Evolutionary conservation across 1,140 invertebrate genomes (phyloP).

Genomic region (Campoletis sonorensis): DNA sequence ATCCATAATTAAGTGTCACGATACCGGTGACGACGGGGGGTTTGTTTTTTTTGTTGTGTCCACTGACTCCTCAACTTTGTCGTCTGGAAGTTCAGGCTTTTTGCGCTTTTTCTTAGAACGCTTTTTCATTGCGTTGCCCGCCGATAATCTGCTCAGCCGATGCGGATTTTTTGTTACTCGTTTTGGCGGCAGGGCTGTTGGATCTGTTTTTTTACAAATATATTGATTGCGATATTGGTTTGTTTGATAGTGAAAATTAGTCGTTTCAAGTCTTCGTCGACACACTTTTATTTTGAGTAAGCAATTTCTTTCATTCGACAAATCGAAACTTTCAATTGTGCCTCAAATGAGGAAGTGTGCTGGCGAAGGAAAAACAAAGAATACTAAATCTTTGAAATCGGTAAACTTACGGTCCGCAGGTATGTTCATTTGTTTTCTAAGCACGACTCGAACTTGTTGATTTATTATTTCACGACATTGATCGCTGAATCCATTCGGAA

Average conservation of each 20-base stretch:
- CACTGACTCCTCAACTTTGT: not conserved
- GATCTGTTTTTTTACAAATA: constrained; percentile 17
- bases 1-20: not conserved
- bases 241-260: not conserved
- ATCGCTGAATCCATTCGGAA: constrained; percentile 82
- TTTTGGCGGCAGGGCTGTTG: too few relatives aligned
- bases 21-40: not conserved
- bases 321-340: too few relatives aligned
- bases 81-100: not conserved
- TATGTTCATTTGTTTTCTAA: constrained; percentile 77
- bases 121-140: constrained; percentile 24
- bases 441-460: constrained; percentile 78
- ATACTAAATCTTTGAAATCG: too few relatives aligned
- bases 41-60: not conserved
- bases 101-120: constrained; percentile 35
- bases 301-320: too few relatives aligned
- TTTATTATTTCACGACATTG: constrained; percentile 83
- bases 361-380: too few relatives aligned
- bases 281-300: too few relatives aligned
- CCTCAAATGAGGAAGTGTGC: too few relatives aligned
- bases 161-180: too few relatives aligned
- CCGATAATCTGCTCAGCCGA: not conserved
- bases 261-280: too few relatives aligned
- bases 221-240: not conserved
- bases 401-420: constrained; percentile 70